A percentile compares a stretch with the other conserved stretches of the same genome.
Evolutionary conservation across 1,140 invertebrate species (phyloP).

Genomic region (Halictus rubicundus): DNA sequence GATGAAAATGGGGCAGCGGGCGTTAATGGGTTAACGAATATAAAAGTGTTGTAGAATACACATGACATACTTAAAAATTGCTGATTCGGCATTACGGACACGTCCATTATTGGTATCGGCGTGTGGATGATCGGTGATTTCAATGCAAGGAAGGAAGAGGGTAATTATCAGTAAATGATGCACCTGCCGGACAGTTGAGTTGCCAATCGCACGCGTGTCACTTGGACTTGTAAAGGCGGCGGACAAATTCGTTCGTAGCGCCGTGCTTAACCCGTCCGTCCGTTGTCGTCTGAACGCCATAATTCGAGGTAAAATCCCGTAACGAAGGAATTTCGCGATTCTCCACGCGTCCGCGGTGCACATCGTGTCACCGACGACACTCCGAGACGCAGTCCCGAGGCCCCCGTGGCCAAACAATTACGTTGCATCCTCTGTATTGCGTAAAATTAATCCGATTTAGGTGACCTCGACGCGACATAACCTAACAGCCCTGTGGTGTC

Average conservation of each 20-base stretch:
- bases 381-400: constrained; percentile 40
- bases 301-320: constrained; percentile 71
- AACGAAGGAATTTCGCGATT: constrained; percentile 65
- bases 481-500: constrained; percentile 28
- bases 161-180: constrained; percentile 59
- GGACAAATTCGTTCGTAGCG: constrained; percentile 69
- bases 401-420: constrained; percentile 61
- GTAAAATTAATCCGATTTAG: constrained; percentile 80
- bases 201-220: constrained; percentile 61
- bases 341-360: constrained; percentile 70
- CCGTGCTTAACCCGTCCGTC: constrained; percentile 62
- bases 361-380: constrained; percentile 57
- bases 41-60: not conserved
- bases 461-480: constrained; percentile 76
- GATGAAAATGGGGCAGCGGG: not conserved
- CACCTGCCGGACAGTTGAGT: constrained; percentile 72
- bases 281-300: constrained; percentile 63
- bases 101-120: constrained; percentile 29
- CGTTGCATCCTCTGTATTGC: constrained; percentile 73
- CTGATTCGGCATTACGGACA: constrained; percentile 20
- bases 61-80: constrained; percentile 39
- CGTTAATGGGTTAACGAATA: not conserved
- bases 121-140: constrained; percentile 35
- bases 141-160: constrained; percentile 21
- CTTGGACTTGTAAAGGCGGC: constrained; percentile 55